Base-by-base conservation (phyloP, 2,113 vertebrate species). In the Typhlomys cinereus region DNA sequence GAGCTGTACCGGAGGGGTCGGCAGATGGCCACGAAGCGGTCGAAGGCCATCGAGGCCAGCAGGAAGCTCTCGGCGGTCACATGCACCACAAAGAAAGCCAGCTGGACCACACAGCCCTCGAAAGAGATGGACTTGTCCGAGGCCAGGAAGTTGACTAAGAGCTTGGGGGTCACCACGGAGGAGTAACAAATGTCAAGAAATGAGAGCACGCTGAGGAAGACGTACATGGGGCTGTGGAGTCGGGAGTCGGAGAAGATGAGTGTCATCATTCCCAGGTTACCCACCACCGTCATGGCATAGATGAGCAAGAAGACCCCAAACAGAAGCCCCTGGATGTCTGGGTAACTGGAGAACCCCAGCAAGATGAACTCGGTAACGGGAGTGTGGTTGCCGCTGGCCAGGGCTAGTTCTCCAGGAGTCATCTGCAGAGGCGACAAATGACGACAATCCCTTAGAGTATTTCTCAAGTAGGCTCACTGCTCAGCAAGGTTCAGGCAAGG, bases 141-240 rank as follows among this genome's bases (percentile, higher is more conserved):
- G 79, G 91, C 62, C 82, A 96, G 69, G 25, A 95, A 81, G 74
- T 95, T 95, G 75, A 59, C 52, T 82, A 96, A 92, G 70, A 96
- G 89, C 69, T 96, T 96, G 27, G 95, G 96, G 20, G 95, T 75
- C n/a, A 93, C 81, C 64, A 96, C 92, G 31, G 95, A 95, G 39
- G 93, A 94, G 39, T 94, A 94, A 46, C 94, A 96, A 14, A 97
- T 95, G n/a, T 95, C 97, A 31, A 95, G 94, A 6, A 87, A 95
- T 27, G 92, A 97, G 88, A 96, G 95, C 74, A 95, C 50, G 1
- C 92, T 34, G 48, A 97, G 95, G 57, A 96, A 96, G 67, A 96
- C 96, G 61, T 96, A 96, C 95, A 96, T 96, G 62, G 94, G 96
- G 15, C 52, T 94, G 15, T 96, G 96, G 86, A 96, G 92, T 34